phyloP scores from a whole-genome alignment of 2,888 invertebrate genomes.

The Branchinecta sandiegonensis region DNA sequence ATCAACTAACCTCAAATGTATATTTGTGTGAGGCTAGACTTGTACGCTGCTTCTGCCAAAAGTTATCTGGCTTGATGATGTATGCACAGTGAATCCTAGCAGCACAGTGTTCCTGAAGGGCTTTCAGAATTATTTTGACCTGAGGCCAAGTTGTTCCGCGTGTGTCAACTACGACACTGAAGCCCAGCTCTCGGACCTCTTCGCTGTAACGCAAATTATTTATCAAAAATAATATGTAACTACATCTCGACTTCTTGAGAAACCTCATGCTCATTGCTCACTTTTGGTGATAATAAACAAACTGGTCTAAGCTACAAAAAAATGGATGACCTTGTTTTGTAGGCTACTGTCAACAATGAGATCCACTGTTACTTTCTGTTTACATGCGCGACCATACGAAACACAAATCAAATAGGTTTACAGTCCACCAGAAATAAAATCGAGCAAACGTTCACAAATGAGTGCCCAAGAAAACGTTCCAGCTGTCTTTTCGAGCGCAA shows the following conservation, averaged over 20 bases:
- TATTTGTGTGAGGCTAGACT: constrained; percentile 94
- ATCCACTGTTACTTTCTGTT: no score
- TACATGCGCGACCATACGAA: neutral
- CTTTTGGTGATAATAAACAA: no score
- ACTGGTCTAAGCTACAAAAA: no score
- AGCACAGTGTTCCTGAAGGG: constrained; percentile 88
- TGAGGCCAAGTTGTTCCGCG: constrained; percentile 90
- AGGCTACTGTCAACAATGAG: no score
- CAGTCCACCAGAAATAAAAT: neutral
- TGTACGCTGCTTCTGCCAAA: constrained; percentile 98
- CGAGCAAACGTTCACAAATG: no score
- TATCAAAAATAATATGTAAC: neutral
- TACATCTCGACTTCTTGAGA: no score
- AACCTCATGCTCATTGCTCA: no score
- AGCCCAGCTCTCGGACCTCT: constrained; percentile 69
- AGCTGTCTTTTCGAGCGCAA: no score
- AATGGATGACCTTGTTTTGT: no score
- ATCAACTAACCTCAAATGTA: constrained; percentile 74
- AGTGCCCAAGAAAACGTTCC: no score
- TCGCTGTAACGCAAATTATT: constrained; percentile 48
- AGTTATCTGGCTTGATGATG: constrained; percentile 97
- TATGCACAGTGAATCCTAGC: constrained; percentile 72
- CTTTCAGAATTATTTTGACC: constrained; percentile 93
- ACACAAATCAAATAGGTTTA: neutral
- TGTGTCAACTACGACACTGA: constrained; percentile 96